phyloP scores from a whole-genome alignment of 2,797 vertebrate species.

The Dendrocincla tyrannina region DNA sequence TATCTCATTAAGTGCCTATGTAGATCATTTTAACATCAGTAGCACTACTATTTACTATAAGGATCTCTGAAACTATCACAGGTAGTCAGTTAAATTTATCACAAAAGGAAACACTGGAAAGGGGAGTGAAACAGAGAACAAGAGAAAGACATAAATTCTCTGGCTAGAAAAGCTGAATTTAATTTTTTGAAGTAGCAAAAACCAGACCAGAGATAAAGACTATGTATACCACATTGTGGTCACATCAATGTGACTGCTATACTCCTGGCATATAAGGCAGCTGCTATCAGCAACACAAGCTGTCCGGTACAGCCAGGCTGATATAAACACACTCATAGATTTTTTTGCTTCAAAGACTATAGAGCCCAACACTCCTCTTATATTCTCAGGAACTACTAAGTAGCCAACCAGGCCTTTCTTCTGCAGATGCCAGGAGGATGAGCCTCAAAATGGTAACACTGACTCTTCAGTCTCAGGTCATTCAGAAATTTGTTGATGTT shows the following conservation, averaged over 20 bases:
- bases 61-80: background rate
- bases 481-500: background rate
- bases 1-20: background rate
- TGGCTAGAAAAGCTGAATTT: background rate
- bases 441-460: background rate
- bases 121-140: background rate
- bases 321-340: background rate
- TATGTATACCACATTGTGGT: background rate
- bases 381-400: background rate
- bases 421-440: background rate
- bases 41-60: background rate
- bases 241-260: background rate
- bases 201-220: background rate
- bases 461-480: background rate
- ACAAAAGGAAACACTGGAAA: background rate
- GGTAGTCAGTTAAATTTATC: background rate
- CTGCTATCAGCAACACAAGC: background rate
- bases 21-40: background rate
- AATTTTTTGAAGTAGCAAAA: slow-evolving; percentile 9
- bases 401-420: background rate
- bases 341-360: background rate
- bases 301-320: background rate
- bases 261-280: background rate
- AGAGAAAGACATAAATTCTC: background rate
- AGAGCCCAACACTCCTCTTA: background rate